Evolutionary conservation across 2,797 vertebrate genomes (phyloP), one percentile per base, ranked within the genome.

Genomic region (Tauraco hartlaubi): DNA sequence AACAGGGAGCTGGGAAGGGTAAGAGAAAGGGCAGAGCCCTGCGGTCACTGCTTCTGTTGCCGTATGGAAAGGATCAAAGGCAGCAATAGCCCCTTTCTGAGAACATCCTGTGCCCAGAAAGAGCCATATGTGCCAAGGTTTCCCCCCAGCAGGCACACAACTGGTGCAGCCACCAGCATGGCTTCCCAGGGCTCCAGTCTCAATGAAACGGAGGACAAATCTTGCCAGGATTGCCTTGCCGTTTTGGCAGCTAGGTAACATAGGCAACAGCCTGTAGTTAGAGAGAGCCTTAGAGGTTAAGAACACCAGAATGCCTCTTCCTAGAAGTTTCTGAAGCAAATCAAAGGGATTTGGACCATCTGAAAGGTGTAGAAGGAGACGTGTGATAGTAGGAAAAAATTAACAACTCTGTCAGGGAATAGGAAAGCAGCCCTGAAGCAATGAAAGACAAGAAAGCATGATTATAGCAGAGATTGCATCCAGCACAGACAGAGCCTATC

Each of bases 281-380:
- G 33, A 78, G 35, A 54, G 33, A 37, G 31, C 41, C 54, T 43
- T 85, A 59, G n/a, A 69, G 39, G 58, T 25, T 25, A 66, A 75
- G 46, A 90, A 69, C 39, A 68, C 29, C 69, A 95, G 49, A 75
- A 78, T 25, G 12, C 15, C 35, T 78, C 39, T 63, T 25, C 5
- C 44, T 74, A 67, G 67, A 35, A 66, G 58, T 63, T 94, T 92
- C 69, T 86, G 43, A 75, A 90, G 51, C 72, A 90, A 88, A 83
- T 83, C 26, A 56, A 67, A 75, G n/a, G 25, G 10, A 10, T 61
- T 74, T 95, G 33, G 71, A 71, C 62, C 39, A 64, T 85, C 54
- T 91, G 55, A 88, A 90, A 80, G 55, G 16, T 46, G 11, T 66
- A 66, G 39, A 86, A 84, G 86, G 48, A 62, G 28, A 35, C 52